Evolutionary conservation across 1,140 invertebrate species (phyloP), one percentile per base, ranked within the genome.

Genomic region (Drosophila sp.): DNA sequence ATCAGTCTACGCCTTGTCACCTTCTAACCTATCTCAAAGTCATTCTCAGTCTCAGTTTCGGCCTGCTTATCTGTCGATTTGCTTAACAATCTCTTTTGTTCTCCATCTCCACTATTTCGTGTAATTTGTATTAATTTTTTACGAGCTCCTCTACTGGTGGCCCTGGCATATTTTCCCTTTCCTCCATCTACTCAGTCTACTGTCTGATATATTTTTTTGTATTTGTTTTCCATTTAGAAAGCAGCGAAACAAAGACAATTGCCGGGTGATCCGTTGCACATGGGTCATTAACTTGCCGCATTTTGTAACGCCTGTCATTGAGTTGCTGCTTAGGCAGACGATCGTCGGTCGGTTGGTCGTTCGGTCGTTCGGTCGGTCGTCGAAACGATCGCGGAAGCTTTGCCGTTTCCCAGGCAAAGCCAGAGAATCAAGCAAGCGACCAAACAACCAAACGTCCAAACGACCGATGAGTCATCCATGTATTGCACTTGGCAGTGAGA

Each of bases 231-330:
- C 82, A 87, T 86, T 87, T 87, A 79, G 82, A 81, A 81, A 86
- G 67, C 72, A 59, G 34, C 34, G 53, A 57, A 74, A 78, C 82
- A 86, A 86, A 86, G 82, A 72, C 82, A 86, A 87, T 76, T 87
- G 78, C 82, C 53, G 70, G 80, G 54, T 71, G 82, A 82, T 86
- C 82, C 71, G 74, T 77, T 59, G 57, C 65, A 53, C 72, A 78
- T 78, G 83, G 82, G 83, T 87, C 82, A 89, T 87, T 87, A 87
- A 87, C 83, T 87, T 57, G 63, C 56, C 70, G 64, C 75, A 72
- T 67, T 82, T 86, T 86, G 82, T 87, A 87, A 87, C 83, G 82
- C 82, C 78, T 87, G 82, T 86, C 82, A 87, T 87, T 87, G 82
- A 75, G 75, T 25, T 36, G 74, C 75, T 87, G 82, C 82, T 87